phyloP scores from a whole-genome alignment of 1,140 invertebrate species.

The Pogonomyrmex californicus region DNA sequence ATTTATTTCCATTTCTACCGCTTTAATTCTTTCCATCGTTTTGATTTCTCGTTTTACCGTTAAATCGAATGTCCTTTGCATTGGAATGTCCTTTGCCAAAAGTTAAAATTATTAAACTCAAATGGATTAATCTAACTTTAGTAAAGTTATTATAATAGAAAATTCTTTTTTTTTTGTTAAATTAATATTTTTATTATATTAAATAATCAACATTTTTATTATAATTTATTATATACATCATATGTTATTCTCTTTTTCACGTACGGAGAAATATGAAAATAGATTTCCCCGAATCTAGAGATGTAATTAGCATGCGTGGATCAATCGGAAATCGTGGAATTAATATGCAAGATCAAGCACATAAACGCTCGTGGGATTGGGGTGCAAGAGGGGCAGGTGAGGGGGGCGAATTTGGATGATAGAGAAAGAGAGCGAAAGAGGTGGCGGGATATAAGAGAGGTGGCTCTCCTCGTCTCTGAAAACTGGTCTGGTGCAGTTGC shows the following conservation, averaged over 20 bases:
- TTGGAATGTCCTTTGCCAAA: too few species aligned
- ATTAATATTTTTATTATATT: constrained; percentile 12
- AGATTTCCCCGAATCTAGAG: constrained; percentile 18
- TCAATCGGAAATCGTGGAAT: constrained; percentile 30
- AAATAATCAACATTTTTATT: not conserved
- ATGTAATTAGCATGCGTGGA: constrained; percentile 14
- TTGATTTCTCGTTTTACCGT: not conserved
- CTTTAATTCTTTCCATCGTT: not conserved
- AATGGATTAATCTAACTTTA: not conserved
- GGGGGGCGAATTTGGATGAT: constrained; percentile 37
- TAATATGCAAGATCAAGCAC: constrained; percentile 43
- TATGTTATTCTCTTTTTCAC: not conserved
- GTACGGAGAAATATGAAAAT: not conserved
- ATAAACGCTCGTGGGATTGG: constrained; percentile 2
- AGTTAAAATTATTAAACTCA: not conserved
- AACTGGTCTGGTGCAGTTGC: constrained; percentile 75
- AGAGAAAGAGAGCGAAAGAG: constrained; percentile 48
- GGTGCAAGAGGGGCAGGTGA: constrained; percentile 33
- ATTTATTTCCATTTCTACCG: not conserved
- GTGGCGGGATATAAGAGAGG: constrained; percentile 63
- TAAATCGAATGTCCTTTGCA: not conserved
- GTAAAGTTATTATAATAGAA: not conserved
- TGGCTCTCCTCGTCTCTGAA: constrained; percentile 70
- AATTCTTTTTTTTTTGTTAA: not conserved
- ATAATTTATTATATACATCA: not conserved